Percentiles rank a stretch among this genome's conserved stretches.
phyloP scores from a whole-genome alignment of 2,113 vertebrate genomes.

The Formicarius rufipectus region DNA sequence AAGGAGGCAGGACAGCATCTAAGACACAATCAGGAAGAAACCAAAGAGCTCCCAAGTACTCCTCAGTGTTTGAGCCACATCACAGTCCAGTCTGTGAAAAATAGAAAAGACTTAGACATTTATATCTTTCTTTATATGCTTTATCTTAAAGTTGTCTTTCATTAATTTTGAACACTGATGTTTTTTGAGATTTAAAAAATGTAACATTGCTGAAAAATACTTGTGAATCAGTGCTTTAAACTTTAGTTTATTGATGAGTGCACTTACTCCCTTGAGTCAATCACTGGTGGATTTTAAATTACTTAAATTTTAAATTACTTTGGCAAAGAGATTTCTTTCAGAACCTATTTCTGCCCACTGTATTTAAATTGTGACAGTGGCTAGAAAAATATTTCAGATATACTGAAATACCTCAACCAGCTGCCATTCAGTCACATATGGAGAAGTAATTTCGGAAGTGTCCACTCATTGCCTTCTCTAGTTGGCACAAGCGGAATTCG shows the following conservation, averaged over 20 bases:
- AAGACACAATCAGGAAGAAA: neutral
- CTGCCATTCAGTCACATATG: neutral
- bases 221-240: neutral
- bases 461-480: neutral
- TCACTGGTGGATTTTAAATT: neutral
- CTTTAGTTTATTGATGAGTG: neutral
- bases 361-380: neutral
- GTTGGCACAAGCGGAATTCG: neutral
- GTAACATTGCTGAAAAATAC: neutral
- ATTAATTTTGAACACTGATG: neutral
- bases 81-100: neutral
- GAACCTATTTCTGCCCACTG: neutral
- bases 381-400: neutral
- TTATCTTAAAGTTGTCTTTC: neutral
- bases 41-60: neutral
- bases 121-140: neutral
- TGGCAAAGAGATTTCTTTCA: neutral
- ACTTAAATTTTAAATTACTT: neutral
- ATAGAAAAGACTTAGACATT: neutral
- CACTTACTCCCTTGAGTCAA: neutral
- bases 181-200: neutral
- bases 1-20: neutral
- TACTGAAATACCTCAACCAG: neutral
- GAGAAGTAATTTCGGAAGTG: neutral
- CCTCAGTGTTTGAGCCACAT: accelerated